Percentiles rank a stretch among this genome's conserved stretches.
phyloP scores from a whole-genome alignment of 2,888 invertebrate species.

The Tolmerus cingulatus region DNA sequence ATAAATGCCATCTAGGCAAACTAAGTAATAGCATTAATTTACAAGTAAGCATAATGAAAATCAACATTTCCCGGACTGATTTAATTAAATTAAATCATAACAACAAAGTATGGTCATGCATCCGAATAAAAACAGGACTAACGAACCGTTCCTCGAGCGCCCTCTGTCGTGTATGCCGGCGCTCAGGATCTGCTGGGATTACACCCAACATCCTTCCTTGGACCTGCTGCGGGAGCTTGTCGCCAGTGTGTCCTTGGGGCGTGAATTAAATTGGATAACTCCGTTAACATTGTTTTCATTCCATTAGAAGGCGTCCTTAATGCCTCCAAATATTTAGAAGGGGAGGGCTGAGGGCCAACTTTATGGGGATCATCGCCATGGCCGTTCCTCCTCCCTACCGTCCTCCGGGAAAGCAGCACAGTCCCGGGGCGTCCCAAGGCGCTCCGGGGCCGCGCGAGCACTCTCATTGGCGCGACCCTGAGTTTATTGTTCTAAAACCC shows the following conservation, averaged over 20 bases:
- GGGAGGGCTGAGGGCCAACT: neutral
- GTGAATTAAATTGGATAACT: constrained; percentile 40
- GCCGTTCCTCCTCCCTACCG: neutral
- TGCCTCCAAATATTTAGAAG: neutral
- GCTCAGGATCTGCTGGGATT: neutral
- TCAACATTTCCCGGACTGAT: neutral
- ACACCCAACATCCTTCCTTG: neutral
- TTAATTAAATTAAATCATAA: neutral
- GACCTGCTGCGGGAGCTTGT: neutral
- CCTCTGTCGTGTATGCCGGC: neutral
- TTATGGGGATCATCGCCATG: neutral
- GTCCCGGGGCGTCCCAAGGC: neutral
- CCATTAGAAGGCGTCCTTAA: neutral
- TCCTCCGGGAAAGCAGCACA: neutral
- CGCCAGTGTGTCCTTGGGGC: constrained; percentile 6
- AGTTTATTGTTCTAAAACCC: neutral
- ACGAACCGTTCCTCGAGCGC: neutral
- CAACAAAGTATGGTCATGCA: constrained; percentile 3
- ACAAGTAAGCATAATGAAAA: neutral
- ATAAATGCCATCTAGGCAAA: neutral
- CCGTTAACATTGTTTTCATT: constrained; percentile 39
- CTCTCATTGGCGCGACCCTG: neutral
- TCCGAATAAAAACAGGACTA: constrained; percentile 10
- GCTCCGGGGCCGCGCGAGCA: neutral
- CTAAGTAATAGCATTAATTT: neutral